Evolutionary conservation across 2,888 invertebrate species (phyloP), one percentile per base, ranked within the genome.

Genomic region (Sabellastarte sp.): DNA sequence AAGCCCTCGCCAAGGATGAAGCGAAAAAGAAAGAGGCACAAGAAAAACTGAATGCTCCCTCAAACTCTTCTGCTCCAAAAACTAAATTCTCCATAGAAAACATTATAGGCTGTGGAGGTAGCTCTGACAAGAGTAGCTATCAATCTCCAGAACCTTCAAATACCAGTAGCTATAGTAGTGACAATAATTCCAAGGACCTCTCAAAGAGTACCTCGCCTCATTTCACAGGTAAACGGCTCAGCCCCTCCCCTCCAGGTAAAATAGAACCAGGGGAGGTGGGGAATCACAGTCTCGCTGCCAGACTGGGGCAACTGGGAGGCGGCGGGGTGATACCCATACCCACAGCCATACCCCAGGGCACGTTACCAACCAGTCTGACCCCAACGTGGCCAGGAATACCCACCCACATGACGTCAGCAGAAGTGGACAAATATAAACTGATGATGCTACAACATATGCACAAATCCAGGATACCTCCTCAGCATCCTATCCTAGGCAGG

Each of bases 401-500:
- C 10, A 10, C 41, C 20, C 41, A 41, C 41, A 41, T 15, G 10
- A 41, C 20, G 41, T 41, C 41, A 41, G 41, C 20, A 20, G 41
- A 41, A 10, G 20, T 41, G 41, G 41, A 41, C 10, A 41, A 41
- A 41, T 41, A 41, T 20, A 41, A 20, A 41, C 41, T 15, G 10
- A 15, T 41, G 10, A 15, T 53, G 24, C 26, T 53, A 5, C 53
- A 53, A 53, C 24, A 10, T 10, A 41, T 41, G 41, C 41, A 41
- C 10, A 41, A 41, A 41, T 10, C 10, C 20, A 41, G 41, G 20
- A n/a, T n/a, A n/a, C 20, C 20, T 41, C 41, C 41, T 10, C 41
- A 10, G 20, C 41, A 41, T 20, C 41, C 41, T 15, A 41, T 41
- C 10, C 20, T 41, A 20, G 41, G 41, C 20, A 90, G 76, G 89